Evolutionary conservation across 2,888 invertebrate genomes (phyloP), one percentile per base, ranked within the genome.

Genomic region (Corythucha ciliata): DNA sequence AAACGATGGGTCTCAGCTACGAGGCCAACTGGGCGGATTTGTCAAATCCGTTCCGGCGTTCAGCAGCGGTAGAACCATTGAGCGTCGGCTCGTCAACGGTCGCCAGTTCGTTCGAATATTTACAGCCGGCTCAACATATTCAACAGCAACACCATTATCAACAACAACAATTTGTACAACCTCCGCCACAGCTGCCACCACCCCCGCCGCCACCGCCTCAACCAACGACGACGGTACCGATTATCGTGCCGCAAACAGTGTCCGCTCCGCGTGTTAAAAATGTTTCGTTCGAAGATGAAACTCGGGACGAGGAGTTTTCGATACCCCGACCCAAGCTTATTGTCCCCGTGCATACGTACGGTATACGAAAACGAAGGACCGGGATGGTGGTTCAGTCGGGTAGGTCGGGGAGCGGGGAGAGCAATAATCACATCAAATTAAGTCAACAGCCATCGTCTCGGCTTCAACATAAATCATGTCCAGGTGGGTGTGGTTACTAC

Each of bases 261-360:
- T 42, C 40, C 24, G 42, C 20, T 22, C 53, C 22, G 16, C 34
- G 29, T 24, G 25, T 40, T 20, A 24, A 44, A 32, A 36, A 33
- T 40, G 51, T 45, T 22, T 33, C 34, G 25, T 41, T 46, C 20
- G 37, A 49, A 22, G 50, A 57, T 52, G 54, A 44, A 53, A 49
- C 52, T 41, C 52, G 48, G 49, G 45, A 51, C 29, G 55, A 57
- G 42, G 83, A 82, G 63, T 88, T 88, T 69, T 77, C 80, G 57
- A 89, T 89, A 67, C 89, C 89, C 4, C 73, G 89, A 62, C 88
- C 89, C 26, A 81, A 87, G 64, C 74, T 89, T 61, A 86, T 89
- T 65, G 88, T 88, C 59, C 88, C 89, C 48, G 84, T 88, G 56
- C 88, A 89, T 71, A 87, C 88, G 22, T 88, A 88, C 65, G 88